These are phyloP conservation scores for Drosophila neocordata DNA, from an alignment of 1,140 invertebrate species.

Conservation along the genomic window DNA sequence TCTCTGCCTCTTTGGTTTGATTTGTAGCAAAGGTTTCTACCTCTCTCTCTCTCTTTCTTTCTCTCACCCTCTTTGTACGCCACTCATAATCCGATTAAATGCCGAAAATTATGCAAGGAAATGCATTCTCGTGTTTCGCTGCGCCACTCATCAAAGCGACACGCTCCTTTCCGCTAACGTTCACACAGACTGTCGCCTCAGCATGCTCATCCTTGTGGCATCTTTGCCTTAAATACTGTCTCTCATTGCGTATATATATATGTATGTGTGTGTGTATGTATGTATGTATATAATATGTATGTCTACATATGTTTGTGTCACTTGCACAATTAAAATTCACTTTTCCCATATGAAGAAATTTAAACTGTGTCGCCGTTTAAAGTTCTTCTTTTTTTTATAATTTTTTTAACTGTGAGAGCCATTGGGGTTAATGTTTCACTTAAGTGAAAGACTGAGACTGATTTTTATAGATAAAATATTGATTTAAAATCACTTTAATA, in stretches of 20 bases:
- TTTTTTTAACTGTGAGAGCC: too few species aligned
- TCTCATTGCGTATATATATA: neutral
- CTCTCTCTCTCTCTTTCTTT: neutral
- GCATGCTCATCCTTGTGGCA: constrained; percentile 15
- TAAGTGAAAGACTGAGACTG: too few species aligned
- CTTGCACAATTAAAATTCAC: constrained; percentile 63
- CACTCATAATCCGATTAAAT: constrained; percentile 65
- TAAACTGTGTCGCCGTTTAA: neutral
- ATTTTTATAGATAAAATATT: too few species aligned
- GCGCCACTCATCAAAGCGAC: constrained; percentile 13
- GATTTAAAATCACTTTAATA: too few species aligned
- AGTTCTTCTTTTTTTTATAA: neutral
- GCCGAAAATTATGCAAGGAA: constrained; percentile 59
- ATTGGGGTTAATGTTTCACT: too few species aligned
- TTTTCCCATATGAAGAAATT: constrained; percentile 5
- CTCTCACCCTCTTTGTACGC: neutral
- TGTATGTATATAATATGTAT: neutral
- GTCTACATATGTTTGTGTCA: neutral
- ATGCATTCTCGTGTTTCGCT: constrained; percentile 43
- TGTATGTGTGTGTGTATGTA: neutral
- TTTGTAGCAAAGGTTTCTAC: constrained; percentile 5
- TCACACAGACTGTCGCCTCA: constrained; percentile 19
- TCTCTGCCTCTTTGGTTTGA: neutral
- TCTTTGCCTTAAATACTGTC: constrained; percentile 16
- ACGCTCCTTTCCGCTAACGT: constrained; percentile 27